Evolutionary conservation across 1,140 invertebrate species (phyloP).

Genomic region (Drosophila melanogaster): Release_6_plus_ISO1_MT NT_033779.5:7808001-7808500

Average conservation of each 20-base stretch:
- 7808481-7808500: conserved; percentile 55
- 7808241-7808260: conserved; percentile 50
- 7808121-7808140: conserved; percentile 34
- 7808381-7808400: conserved; percentile 64
- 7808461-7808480: conserved; percentile 13
- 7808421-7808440: conserved; percentile 67
- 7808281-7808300: conserved; percentile 14
- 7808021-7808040: neutral
- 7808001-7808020: neutral
- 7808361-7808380: conserved; percentile 44
- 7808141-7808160: conserved; percentile 8
- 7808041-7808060: conserved; percentile 1
- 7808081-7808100: conserved; percentile 47
- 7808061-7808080: conserved; percentile 14
- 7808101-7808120: conserved; percentile 45
- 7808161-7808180: conserved; percentile 57
- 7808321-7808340: conserved; percentile 58
- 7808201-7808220: conserved; percentile 61
- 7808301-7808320: conserved; percentile 5
- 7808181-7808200: conserved; percentile 80
- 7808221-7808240: conserved; percentile 59
- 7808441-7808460: conserved; percentile 6
- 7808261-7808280: conserved; percentile 1
- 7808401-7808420: conserved; percentile 45
- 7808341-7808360: conserved; percentile 81